Evolutionary conservation across 2,113 vertebrate genomes (phyloP).

Genomic region (Psilopsiagon aurifrons): DNA sequence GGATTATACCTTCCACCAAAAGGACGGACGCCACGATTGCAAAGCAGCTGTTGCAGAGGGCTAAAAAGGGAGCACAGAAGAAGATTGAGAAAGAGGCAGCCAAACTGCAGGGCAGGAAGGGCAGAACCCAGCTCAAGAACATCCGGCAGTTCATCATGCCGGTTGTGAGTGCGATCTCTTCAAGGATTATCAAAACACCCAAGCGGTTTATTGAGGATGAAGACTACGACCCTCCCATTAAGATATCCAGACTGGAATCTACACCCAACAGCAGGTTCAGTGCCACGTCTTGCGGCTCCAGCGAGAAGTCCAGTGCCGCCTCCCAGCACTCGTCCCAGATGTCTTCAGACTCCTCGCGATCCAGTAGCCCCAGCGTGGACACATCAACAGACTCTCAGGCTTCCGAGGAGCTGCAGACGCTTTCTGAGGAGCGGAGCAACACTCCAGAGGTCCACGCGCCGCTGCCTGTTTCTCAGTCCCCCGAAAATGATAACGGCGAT

Average conservation of each 20-base stretch:
- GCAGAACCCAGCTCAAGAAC: slow-evolving; percentile 94
- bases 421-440: slow-evolving; percentile 84
- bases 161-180: slow-evolving; percentile 94
- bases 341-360: slow-evolving; percentile 94
- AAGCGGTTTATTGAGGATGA: slow-evolving; percentile 98
- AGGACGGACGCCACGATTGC: slow-evolving; percentile 94
- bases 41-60: slow-evolving; percentile 94
- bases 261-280: slow-evolving; percentile 88
- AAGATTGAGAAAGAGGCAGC: slow-evolving; percentile 90
- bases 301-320: slow-evolving; percentile 87
- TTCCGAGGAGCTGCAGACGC: slow-evolving; percentile 89
- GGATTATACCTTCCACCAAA: slow-evolving; percentile 94
- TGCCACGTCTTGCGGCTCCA: slow-evolving; percentile 91
- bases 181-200: slow-evolving; percentile 95
- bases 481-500: slow-evolving; percentile 71
- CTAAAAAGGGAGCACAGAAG: slow-evolving; percentile 92
- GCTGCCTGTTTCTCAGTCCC: slow-evolving; percentile 83
- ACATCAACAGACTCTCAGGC: slow-evolving; percentile 96
- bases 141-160: slow-evolving; percentile 99
- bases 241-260: slow-evolving; percentile 88
- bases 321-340: slow-evolving; percentile 97
- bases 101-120: slow-evolving; percentile 83
- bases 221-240: slow-evolving; percentile 89
- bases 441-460: slow-evolving; percentile 81
- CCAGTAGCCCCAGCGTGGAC: slow-evolving; percentile 94